Evolutionary conservation across 2,113 vertebrate species (phyloP), one percentile per base, ranked within the genome.

Genomic region (Azemiops feae): DNA sequence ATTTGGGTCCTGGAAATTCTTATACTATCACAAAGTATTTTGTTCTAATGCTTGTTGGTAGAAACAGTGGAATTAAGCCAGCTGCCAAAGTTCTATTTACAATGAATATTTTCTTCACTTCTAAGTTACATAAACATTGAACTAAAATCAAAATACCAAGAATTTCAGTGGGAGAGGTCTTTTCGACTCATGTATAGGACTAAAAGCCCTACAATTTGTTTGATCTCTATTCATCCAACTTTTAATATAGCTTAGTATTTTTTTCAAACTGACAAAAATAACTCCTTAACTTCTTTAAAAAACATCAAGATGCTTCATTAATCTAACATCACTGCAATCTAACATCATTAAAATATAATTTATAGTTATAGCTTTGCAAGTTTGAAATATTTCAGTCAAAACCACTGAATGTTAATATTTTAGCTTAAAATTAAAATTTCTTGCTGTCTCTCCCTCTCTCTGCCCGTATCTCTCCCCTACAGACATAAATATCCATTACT

Each of bases 361-460:
- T 93, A 89, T 43, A 94, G 45, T 43, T 93, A 94, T 4, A 93
- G 47, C 45, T 93, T 94, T 87, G 87, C 94, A 53, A 92, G 91
- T 74, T 16, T 34, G 34, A 89, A 45, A 93, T 93, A 90, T 81
- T 94, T 94, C 93, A 95, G 58, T 74, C 90, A 55, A 91, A 94
- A 96, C 27, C 93, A 47, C 16, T 91, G 88, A 94, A 92, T 92
- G 85, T 91, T 93, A 94, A 94, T 89, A 87, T 93, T 74, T 94
- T 43, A 92, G 39, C 52, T 87, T 94, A 94, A 95, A 94, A 95
- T 92, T 89, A 94, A 93, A 89, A 91, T 53, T 11, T 85, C 5
- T 34, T n/a, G n/a, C 60, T 85, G 14, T 7, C 81, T 93, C 92
- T n/a, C 23, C 12, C 4, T 55, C 2, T 52, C 85, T 58, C 9